Evolutionary conservation across 2,888 invertebrate genomes (phyloP).

Genomic region (Deilephila porcellus): DNA sequence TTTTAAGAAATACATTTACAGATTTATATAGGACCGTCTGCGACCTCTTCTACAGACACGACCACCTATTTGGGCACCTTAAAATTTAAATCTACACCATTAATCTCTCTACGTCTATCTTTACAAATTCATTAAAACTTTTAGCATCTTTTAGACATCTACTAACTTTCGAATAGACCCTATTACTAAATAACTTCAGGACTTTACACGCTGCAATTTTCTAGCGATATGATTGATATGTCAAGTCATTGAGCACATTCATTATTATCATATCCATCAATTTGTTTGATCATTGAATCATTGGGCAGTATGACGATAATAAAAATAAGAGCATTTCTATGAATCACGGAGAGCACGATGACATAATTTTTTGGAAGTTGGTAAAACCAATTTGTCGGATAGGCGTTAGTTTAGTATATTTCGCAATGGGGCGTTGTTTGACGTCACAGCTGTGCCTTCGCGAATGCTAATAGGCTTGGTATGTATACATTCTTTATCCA

Average conservation of each 20-base stretch:
- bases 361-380: conserved; percentile 17
- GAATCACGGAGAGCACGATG: not conserved
- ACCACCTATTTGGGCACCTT: too few relatives aligned
- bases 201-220: too few relatives aligned
- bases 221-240: too few relatives aligned
- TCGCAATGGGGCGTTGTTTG: conserved; percentile 7
- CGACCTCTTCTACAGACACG: too few relatives aligned
- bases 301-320: not conserved
- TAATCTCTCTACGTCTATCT: too few relatives aligned
- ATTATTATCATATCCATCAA: not conserved
- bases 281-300: conserved; percentile 13
- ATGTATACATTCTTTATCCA: not conserved
- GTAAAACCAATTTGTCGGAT: conserved; percentile 21
- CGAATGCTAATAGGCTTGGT: not conserved
- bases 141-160: too few relatives aligned
- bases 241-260: not conserved
- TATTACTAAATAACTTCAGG: too few relatives aligned
- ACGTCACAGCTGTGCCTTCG: not conserved
- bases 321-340: conserved; percentile 21
- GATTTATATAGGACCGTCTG: too few relatives aligned
- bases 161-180: too few relatives aligned
- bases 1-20: too few relatives aligned
- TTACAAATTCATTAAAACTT: too few relatives aligned
- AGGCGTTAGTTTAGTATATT: conserved; percentile 12
- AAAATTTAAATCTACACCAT: too few relatives aligned